Conservation (phyloP, 2,113 vertebrate species). For the Sisor rabdophorus region DNA sequence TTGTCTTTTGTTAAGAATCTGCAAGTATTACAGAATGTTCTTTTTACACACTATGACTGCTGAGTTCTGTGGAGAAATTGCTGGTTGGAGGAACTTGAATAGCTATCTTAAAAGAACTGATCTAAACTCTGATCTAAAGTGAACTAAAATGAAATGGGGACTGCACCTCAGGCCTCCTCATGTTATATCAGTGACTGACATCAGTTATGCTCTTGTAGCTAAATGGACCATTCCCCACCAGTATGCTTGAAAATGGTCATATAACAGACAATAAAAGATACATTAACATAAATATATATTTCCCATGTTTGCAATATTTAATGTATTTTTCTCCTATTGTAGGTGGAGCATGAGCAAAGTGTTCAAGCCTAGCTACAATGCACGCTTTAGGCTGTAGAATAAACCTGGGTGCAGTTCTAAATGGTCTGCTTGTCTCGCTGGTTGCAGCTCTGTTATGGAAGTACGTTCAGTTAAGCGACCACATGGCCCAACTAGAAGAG, state of each 20-base stretch:
- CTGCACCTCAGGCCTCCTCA: neutral
- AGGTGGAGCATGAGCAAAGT: constrained; percentile 55
- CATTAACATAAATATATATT: neutral
- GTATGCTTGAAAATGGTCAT: neutral
- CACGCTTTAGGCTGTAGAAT: constrained; percentile 78
- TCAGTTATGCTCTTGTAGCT: neutral
- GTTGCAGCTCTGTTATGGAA: constrained; percentile 94
- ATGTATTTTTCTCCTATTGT: constrained; percentile 17
- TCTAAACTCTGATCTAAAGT: neutral
- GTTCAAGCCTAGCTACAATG: constrained; percentile 58
- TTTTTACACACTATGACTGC: neutral
- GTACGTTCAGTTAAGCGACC: constrained; percentile 81
- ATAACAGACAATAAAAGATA: neutral
- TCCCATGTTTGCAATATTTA: constrained; percentile 11
- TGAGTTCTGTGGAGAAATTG: neutral
- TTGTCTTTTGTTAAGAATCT: no score
- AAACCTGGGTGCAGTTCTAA: constrained; percentile 85
- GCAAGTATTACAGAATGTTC: neutral
- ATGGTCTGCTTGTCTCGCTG: constrained; percentile 86
- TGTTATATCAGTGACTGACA: neutral
- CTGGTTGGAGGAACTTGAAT: neutral
- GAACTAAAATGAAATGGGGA: neutral
- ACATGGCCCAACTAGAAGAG: constrained; percentile 81
- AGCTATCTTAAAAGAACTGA: neutral
- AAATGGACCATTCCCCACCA: neutral